phyloP scores from a whole-genome alignment of 2,113 vertebrate species.

The Actinemys pallida region DNA sequence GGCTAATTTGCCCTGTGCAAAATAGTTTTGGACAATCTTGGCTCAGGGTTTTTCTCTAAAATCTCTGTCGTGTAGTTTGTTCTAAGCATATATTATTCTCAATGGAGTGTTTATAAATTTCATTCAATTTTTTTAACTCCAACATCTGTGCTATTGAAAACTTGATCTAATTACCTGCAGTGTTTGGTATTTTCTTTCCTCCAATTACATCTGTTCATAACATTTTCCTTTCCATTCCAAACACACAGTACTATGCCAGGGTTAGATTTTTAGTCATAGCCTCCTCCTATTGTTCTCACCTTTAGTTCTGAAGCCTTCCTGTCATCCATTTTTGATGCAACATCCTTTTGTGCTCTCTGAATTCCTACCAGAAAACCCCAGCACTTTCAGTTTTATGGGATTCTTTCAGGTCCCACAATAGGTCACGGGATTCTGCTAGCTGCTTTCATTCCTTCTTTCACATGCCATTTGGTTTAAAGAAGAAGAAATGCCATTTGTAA shows the following conservation, averaged over 20 bases:
- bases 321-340: background rate
- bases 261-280: background rate
- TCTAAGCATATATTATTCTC: background rate
- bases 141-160: background rate
- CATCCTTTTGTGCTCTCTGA: background rate
- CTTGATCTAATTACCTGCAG: accelerated
- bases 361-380: constrained; percentile 4
- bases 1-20: background rate
- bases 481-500: background rate
- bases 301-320: background rate
- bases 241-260: background rate
- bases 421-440: background rate
- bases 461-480: background rate
- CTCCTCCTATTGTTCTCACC: background rate
- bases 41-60: background rate
- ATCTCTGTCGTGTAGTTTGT: background rate
- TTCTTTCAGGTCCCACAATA: constrained; percentile 11
- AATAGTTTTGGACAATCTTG: background rate
- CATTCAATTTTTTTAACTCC: accelerated
- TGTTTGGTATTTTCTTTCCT: background rate
- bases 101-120: background rate
- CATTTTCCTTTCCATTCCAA: background rate
- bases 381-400: background rate
- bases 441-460: background rate
- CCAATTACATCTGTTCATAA: background rate